A percentile compares a stretch with the other conserved stretches of the same genome.
These are phyloP conservation scores for Dendropsophus ebraccatus DNA, from an alignment of 2,113 vertebrate genomes.

Conservation along the genomic window DNA sequence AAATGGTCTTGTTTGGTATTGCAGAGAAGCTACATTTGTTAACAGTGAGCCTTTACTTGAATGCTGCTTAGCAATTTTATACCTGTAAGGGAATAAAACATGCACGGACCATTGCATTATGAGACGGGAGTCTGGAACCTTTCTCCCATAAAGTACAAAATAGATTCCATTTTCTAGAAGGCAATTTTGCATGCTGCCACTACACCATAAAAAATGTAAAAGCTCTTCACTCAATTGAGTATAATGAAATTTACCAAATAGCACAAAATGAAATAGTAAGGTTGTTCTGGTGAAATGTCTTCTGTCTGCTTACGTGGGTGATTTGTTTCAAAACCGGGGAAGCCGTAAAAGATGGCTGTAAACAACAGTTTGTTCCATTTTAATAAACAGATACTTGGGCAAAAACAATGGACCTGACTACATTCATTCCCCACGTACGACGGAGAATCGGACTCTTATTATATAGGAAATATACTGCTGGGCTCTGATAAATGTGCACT, in stretches of 20 bases:
- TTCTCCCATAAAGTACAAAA: conserved; percentile 56
- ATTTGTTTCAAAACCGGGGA: conserved; percentile 41
- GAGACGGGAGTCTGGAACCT: conserved; percentile 52
- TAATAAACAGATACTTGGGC: conserved; percentile 31
- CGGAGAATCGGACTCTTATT: background rate
- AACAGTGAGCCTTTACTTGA: conserved; percentile 47
- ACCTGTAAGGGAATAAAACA: conserved; percentile 55
- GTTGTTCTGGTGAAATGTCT: conserved; percentile 45
- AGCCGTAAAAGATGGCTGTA: conserved; percentile 16
- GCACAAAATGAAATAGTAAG: conserved; percentile 49
- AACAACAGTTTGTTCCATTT: conserved; percentile 27
- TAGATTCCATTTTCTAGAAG: conserved; percentile 46
- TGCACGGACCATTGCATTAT: conserved; percentile 58
- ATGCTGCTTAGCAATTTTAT: conserved; percentile 54
- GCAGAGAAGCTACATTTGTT: conserved; percentile 45
- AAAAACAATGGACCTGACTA: background rate
- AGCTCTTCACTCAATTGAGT: conserved; percentile 53
- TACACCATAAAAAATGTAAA: conserved; percentile 56
- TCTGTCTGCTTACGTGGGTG: conserved; percentile 45
- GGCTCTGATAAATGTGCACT: background rate
- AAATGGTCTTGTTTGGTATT: conserved; percentile 48
- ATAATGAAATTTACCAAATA: conserved; percentile 58
- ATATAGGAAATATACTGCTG: conserved; percentile 8
- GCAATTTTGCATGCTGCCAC: conserved; percentile 56
- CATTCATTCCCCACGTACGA: background rate